These are phyloP conservation scores for Propithecus deckenii DNA, from an alignment of 2,797 vertebrate species.

Conservation along the genomic window DNA sequence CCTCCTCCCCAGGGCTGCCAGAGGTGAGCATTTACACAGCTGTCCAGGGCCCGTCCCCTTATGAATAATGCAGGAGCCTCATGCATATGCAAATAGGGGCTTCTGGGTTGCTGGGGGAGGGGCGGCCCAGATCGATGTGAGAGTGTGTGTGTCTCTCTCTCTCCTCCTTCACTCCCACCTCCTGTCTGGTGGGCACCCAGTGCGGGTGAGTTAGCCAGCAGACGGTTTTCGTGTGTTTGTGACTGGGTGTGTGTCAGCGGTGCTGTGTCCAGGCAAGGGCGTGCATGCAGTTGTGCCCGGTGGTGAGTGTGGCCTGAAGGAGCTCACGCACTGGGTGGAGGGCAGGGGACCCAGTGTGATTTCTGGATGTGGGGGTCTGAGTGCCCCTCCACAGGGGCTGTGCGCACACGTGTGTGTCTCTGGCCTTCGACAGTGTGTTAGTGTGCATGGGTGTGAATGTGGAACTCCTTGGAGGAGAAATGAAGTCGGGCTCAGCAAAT, in stretches of 20 bases:
- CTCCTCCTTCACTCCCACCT: neutral
- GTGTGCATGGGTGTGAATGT: neutral
- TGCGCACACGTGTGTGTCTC: neutral
- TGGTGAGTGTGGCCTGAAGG: neutral
- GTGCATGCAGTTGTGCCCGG: neutral
- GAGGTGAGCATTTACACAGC: constrained; percentile 81
- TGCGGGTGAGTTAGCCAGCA: neutral
- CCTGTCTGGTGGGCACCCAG: neutral
- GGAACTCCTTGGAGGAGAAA: neutral
- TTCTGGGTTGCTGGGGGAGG: constrained; percentile 61
- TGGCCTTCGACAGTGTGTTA: neutral
- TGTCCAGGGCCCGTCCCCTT: constrained; percentile 80
- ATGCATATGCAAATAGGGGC: constrained; percentile 83
- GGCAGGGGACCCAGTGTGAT: neutral
- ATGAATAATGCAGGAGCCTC: constrained; percentile 83
- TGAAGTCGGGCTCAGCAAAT: neutral
- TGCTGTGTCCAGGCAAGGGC: neutral
- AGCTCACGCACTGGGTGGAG: neutral
- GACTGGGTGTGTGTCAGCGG: neutral
- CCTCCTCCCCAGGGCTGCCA: constrained; percentile 31
- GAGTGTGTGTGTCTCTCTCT: neutral
- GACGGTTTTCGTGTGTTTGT: neutral
- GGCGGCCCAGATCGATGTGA: neutral
- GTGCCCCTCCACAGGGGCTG: neutral
- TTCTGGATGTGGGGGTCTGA: neutral